Base-by-base conservation (phyloP, 2,797 vertebrate species). In the Alectoris magna region DNA sequence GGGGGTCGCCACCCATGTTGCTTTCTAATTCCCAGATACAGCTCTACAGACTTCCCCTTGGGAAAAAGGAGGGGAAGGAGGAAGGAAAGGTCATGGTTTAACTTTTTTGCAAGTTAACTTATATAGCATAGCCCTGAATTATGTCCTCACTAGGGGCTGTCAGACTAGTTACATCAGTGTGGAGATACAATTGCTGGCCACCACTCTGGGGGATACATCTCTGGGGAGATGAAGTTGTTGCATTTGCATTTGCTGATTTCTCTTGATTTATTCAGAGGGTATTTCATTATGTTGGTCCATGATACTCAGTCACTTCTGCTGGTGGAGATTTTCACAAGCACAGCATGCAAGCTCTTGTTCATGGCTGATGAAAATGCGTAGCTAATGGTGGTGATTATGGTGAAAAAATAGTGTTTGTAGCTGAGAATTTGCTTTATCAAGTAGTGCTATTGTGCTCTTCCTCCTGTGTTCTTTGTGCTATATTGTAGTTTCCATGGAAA, bases 1-100 rank as follows among this genome's bases (percentile, higher is more conserved):
- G 96, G 94, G 93, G 84, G 90, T 94, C 91, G 91, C 36, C 89
- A 84, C 95, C 96, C 86, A 80, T 90, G 84, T 64, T 84, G 94
- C 69, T 75, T 75, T 94, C 88, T 71, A 56, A 85, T 90, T 96
- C 91, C 95, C 94, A 88, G 75, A 73, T 41, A 48, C 89, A 81
- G 58, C 10, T 51, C 74, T 39, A 9, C 13, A 60, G 31, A 43
- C 68, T 31, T 34, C 53, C 36, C 6, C 10, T 59, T 7, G 66
- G 48, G 22, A 76, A 80, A 21, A 84, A 80, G 31, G 67, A 78
- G 78, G 66, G 46, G 10, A 55, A 64, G 49, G 84, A 90, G 86
- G 86, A 92, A 90, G 55, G 79, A 73, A 78, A 94, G 92, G 91
- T 93, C 91, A 91, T 26, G 41, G 80, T 87, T 95, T 43, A 46